Evolutionary conservation across 2,113 vertebrate species (phyloP).

Genomic region (Ahaetulla prasina): DNA sequence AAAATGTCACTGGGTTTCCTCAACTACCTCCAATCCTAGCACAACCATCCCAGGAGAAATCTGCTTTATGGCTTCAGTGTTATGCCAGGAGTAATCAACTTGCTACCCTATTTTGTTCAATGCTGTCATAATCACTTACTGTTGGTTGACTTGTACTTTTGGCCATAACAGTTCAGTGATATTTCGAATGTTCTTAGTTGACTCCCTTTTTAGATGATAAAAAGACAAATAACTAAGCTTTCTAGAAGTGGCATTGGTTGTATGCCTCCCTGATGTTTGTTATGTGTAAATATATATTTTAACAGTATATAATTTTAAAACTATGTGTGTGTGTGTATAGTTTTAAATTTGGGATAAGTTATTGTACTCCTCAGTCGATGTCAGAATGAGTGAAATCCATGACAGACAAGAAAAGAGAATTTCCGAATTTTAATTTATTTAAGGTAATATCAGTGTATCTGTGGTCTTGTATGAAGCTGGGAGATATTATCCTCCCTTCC

Average conservation of each 20-base stretch:
- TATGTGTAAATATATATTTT: not conserved
- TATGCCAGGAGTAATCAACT: not conserved
- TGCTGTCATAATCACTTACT: not conserved
- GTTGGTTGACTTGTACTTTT: not conserved
- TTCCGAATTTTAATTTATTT: not conserved
- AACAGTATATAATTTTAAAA: not conserved
- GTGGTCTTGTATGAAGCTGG: not conserved
- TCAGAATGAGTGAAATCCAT: no score
- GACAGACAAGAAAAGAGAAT: no score
- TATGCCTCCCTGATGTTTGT: not conserved
- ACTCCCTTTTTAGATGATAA: not conserved
- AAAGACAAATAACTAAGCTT: not conserved
- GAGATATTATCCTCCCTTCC: not conserved
- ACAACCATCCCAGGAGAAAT: not conserved
- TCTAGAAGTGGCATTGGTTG: not conserved
- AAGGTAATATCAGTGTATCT: not conserved
- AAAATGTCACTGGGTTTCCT: not conserved
- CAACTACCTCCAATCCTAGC: not conserved
- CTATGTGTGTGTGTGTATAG: no score
- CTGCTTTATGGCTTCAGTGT: not conserved
- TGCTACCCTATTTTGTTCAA: not conserved
- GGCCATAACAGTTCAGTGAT: not conserved
- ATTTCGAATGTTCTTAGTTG: not conserved
- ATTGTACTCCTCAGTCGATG: no score
- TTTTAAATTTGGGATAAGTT: no score